A percentile compares a stretch with the other conserved stretches of the same genome.
Conservation (phyloP, 2,113 vertebrate genomes). For the Pterophyllum scalare region DNA sequence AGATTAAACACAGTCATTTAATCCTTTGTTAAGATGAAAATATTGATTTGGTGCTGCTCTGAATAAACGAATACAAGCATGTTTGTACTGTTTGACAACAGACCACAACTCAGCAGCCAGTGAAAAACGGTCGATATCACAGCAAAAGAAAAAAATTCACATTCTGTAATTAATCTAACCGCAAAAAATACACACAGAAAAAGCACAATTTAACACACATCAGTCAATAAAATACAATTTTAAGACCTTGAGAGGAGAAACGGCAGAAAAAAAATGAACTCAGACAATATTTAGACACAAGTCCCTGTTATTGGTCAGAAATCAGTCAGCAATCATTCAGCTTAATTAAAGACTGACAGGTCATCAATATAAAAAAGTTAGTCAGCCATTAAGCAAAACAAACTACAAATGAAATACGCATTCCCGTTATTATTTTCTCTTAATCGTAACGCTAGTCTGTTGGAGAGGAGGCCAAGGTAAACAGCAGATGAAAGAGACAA, state of each 20-base stretch:
- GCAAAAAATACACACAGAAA: background rate
- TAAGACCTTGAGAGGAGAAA: conserved; percentile 8
- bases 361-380: background rate
- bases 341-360: background rate
- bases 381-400: background rate
- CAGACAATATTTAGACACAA: rapidly evolving
- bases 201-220: background rate
- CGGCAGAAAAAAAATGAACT: background rate
- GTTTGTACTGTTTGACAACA: background rate
- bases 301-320: background rate
- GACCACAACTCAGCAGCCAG: conserved; percentile 10
- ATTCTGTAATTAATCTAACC: conserved; percentile 13
- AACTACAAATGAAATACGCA: background rate
- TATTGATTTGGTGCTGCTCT: conserved; percentile 11
- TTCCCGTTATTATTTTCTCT: background rate
- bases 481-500: background rate
- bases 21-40: conserved; percentile 14
- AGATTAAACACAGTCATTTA: conserved; percentile 15
- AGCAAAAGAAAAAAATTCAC: background rate
- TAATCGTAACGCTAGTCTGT: rapidly evolving
- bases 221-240: background rate
- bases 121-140: background rate
- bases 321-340: background rate
- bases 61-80: conserved; percentile 12
- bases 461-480: background rate